Evolutionary conservation across 2,113 vertebrate species (phyloP).

Genomic region (Prunella himalayana): DNA sequence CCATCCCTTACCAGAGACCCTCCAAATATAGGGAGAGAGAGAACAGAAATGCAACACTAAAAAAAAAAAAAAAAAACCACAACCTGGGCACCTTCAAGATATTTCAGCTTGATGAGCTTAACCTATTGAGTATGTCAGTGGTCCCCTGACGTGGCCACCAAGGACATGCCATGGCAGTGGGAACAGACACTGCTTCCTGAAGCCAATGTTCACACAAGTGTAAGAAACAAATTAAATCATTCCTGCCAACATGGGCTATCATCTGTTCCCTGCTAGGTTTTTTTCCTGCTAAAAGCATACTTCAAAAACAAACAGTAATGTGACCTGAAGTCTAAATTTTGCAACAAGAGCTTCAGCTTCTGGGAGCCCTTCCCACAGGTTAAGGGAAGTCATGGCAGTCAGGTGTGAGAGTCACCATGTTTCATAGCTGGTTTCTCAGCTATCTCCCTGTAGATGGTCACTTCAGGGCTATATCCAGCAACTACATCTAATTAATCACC

Average conservation of each 20-base stretch:
- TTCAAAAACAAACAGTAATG: background rate
- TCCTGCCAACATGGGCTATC: background rate
- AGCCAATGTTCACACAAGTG: background rate
- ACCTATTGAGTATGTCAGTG: accelerated
- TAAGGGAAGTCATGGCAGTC: background rate
- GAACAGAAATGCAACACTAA: background rate
- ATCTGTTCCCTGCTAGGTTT: background rate
- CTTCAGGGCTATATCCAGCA: background rate
- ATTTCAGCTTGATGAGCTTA: background rate
- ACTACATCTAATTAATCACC: background rate
- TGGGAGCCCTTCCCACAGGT: background rate
- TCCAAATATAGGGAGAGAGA: background rate
- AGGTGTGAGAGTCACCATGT: background rate
- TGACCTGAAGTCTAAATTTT: background rate
- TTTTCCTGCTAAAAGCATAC: background rate
- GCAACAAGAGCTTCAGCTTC: background rate
- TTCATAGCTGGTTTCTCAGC: background rate
- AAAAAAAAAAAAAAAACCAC: background rate
- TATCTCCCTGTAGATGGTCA: background rate
- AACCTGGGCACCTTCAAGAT: background rate
- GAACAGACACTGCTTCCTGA: background rate
- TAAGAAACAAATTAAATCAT: background rate
- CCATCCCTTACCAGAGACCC: background rate
- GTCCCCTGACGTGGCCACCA: too few species aligned
- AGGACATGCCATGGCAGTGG: background rate